Evolutionary conservation across 2,888 invertebrate species (phyloP), one percentile per base, ranked within the genome.

Genomic region (Celastrina argiolus): DNA sequence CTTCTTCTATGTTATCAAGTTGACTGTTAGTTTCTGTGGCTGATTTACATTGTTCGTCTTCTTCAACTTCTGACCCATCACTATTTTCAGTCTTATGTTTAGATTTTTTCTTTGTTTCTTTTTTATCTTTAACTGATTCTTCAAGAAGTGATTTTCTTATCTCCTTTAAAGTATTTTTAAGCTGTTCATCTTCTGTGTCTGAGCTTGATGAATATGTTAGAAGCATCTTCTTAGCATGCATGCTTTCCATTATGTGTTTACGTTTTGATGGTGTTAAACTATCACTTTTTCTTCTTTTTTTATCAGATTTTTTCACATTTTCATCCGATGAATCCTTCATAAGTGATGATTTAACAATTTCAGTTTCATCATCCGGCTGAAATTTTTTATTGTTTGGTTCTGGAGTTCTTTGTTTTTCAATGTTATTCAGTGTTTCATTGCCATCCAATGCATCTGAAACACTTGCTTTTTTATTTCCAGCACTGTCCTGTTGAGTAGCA

Each of bases 201-300:
- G 90, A 89, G 73, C 86, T 85, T 34, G 87, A 85, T 45, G 85
- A 84, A 71, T 84, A 80, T 42, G 76, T 75, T 4, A 88, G 71
- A 12, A 87, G 75, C 78, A 78, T 84, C 77, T 81, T 83, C 70
- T 86, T 90, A 26, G 85, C 87, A 73, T 84, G 74, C 73, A 83
- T 81, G 72, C 81, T 84, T 74, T 86, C 82, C 75, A 79, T 83
- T 1, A 81, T 80, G 68, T 75, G 73, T 73, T 83, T 86, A 69
- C 80, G 76, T 74, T 79, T 82, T 22, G 75, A 79, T 63, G 74
- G 76, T 71, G 72, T 75, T 51, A 75, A 76, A 73, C 66, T 73
- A 4, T 51, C 69, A 65, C 67, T 70, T 34, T 66, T 69, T 18
- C 64, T 71, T 70, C 70, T 77, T 71, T 69, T 69, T 67, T 66